These are phyloP conservation scores for Gulo gulo DNA, from an alignment of 2,113 vertebrate genomes.

Conservation along the genomic window DNA sequence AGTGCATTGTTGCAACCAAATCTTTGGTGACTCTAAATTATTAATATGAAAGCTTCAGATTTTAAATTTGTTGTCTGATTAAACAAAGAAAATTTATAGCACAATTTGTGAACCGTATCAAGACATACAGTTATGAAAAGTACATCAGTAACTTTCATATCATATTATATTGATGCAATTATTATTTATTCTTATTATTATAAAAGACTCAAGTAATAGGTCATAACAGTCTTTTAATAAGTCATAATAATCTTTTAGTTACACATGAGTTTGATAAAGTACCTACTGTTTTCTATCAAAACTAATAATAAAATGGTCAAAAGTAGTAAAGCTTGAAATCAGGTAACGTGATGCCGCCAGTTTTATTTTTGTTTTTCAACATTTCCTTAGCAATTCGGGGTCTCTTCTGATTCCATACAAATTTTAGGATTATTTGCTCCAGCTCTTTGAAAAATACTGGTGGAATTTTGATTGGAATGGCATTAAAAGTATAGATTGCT, in stretches of 20 bases:
- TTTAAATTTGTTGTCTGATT: neutral
- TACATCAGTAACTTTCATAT: neutral
- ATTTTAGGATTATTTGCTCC: too few relatives aligned
- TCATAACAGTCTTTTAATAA: neutral
- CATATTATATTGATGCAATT: neutral
- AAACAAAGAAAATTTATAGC: neutral
- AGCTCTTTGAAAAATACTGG: too few relatives aligned
- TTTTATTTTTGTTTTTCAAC: too few relatives aligned
- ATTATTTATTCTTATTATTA: neutral
- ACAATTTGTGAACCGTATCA: neutral
- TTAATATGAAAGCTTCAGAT: neutral
- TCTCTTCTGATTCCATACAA: too few relatives aligned
- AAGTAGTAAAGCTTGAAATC: too few relatives aligned
- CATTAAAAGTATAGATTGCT: too few relatives aligned
- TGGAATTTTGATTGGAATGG: too few relatives aligned
- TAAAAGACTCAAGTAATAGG: neutral
- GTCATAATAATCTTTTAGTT: neutral
- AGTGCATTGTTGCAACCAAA: neutral
- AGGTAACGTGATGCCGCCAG: too few relatives aligned
- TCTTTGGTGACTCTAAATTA: neutral
- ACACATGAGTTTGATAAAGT: neutral
- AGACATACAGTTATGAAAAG: neutral
- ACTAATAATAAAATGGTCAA: neutral
- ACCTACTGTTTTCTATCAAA: neutral
- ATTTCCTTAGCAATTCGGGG: too few relatives aligned